These are phyloP conservation scores for Atrina japonica DNA, from an alignment of 2,888 invertebrate genomes.

Conservation along the genomic window DNA sequence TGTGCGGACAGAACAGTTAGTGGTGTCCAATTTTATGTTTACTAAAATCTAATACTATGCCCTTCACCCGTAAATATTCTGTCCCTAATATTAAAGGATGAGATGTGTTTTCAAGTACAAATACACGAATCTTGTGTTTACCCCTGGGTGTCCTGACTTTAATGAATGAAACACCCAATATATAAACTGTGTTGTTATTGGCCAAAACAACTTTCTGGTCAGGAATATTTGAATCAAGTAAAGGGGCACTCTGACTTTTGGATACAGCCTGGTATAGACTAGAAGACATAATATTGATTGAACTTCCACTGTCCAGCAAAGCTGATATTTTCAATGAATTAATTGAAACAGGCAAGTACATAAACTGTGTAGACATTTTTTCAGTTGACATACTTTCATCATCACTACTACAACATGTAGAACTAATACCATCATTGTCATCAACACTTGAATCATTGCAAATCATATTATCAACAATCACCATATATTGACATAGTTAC, in stretches of 20 bases:
- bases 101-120: too few species aligned
- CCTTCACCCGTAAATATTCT: background rate
- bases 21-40: background rate
- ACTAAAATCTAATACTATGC: background rate
- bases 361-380: constrained; percentile 7
- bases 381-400: too few species aligned
- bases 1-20: background rate
- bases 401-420: too few species aligned
- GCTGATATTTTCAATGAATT: constrained; percentile 23
- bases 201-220: constrained; percentile 20
- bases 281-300: too few species aligned
- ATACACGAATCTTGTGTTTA: constrained; percentile 25
- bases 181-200: constrained; percentile 18
- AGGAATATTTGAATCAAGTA: constrained; percentile 1
- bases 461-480: too few species aligned
- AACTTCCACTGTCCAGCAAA: constrained; percentile 34
- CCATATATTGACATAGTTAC: too few species aligned
- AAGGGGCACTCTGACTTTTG: constrained; percentile 1
- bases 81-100: constrained; percentile 31
- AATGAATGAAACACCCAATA: constrained; percentile 24
- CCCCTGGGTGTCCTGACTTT: constrained; percentile 13
- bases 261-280: constrained; percentile 15
- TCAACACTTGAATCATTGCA: constrained; percentile 15
- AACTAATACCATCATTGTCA: too few species aligned
- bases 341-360: constrained; percentile 30